These are phyloP conservation scores for Pantherophis alleghaniensis DNA, from an alignment of 2,797 vertebrate genomes.

Conservation along the genomic window DNA sequence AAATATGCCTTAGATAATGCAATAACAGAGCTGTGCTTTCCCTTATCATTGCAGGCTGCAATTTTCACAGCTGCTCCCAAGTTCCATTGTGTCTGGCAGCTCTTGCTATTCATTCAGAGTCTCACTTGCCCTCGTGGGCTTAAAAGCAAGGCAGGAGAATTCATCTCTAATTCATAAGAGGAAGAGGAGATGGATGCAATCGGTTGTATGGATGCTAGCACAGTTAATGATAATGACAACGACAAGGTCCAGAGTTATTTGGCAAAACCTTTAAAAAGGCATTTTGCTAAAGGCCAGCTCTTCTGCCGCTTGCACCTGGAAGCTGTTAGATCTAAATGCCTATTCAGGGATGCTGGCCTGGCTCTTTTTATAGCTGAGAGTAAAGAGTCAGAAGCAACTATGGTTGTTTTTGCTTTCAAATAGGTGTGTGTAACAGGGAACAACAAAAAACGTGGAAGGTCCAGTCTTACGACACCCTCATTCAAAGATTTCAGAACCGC, in stretches of 20 bases:
- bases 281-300: not conserved
- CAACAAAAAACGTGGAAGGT: not conserved
- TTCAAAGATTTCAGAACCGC: not conserved
- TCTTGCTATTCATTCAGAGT: conserved; percentile 53
- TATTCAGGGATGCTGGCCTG: no score
- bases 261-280: not conserved
- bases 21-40: conserved; percentile 43
- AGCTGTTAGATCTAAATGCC: not conserved
- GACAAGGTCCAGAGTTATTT: fast-evolving
- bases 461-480: not conserved
- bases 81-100: conserved; percentile 64
- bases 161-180: fast-evolving
- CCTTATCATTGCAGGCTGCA: not conserved
- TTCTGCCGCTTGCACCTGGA: not conserved
- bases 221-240: not conserved
- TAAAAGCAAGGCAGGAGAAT: not conserved
- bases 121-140: conserved; percentile 42
- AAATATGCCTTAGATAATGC: conserved; percentile 60
- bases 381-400: not conserved
- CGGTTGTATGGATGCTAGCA: not conserved
- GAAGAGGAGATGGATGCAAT: fast-evolving
- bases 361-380: not conserved
- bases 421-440: no score
- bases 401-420: not conserved
- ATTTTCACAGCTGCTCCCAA: conserved; percentile 51